A percentile compares a stretch with the other conserved stretches of the same genome.
Conservation (phyloP, 1,140 invertebrate genomes). For the Chironomus striatipennis region DNA sequence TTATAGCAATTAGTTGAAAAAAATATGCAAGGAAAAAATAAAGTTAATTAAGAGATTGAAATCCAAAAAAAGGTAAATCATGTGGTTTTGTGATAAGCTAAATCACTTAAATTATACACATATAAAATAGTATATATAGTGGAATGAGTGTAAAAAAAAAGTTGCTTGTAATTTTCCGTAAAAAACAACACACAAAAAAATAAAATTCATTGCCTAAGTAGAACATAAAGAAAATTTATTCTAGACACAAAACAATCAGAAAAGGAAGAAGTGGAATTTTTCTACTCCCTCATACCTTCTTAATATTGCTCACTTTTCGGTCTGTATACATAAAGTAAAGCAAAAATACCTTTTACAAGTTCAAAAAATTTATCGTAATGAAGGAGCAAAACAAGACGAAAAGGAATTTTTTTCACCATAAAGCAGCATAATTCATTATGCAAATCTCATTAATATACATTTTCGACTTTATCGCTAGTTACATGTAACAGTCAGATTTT, state of each 20-base stretch:
- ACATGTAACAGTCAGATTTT: slow-evolving; percentile 6
- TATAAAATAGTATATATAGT: not conserved
- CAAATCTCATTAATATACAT: slow-evolving; percentile 17
- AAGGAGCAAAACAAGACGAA: not conserved
- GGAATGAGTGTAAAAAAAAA: not conserved
- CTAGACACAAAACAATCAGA: slow-evolving; percentile 12
- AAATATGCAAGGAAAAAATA: not conserved
- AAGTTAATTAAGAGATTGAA: slow-evolving; percentile 10
- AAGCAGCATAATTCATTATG: slow-evolving; percentile 23
- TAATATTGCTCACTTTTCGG: not conserved
- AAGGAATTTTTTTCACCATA: not conserved
- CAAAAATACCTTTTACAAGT: not conserved
- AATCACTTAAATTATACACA: not conserved
- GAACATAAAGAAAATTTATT: not conserved
- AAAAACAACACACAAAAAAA: not conserved
- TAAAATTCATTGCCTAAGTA: not conserved
- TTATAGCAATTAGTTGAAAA: not conserved
- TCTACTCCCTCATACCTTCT: not conserved
- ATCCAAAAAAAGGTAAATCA: slow-evolving; percentile 14
- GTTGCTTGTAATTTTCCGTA: slow-evolving; percentile 12
- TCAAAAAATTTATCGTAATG: not conserved
- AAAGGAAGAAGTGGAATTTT: not conserved
- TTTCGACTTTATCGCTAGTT: slow-evolving; percentile 20
- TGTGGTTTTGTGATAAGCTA: slow-evolving; percentile 1
- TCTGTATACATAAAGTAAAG: not conserved